A percentile compares a stretch with the other conserved stretches of the same genome.
phyloP scores from a whole-genome alignment of 1,140 invertebrate species.

The Drosophila fuyamai region DNA sequence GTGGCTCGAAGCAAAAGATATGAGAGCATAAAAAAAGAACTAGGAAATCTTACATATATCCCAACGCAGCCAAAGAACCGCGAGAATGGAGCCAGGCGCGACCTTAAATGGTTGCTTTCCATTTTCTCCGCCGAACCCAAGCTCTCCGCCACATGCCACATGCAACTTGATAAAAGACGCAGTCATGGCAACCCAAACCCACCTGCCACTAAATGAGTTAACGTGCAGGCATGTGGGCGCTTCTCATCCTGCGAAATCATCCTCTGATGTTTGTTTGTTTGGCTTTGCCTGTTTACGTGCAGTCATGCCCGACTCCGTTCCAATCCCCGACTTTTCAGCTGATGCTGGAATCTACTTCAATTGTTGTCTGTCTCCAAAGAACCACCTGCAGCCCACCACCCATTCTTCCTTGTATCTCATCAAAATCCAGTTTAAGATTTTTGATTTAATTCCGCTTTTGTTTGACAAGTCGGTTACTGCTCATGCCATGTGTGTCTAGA shows the following conservation, averaged over 20 bases:
- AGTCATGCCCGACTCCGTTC: conserved; percentile 38
- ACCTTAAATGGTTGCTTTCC: conserved; percentile 30
- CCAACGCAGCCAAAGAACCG: conserved; percentile 12
- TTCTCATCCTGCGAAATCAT: conserved; percentile 11
- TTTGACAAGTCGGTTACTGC: conserved; percentile 47
- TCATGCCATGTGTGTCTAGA: conserved; percentile 34
- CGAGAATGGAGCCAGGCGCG: conserved; percentile 48
- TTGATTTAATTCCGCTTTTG: conserved; percentile 77
- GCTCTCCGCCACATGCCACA: conserved; percentile 26
- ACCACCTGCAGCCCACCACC: not conserved
- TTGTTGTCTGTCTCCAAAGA: conserved; percentile 56
- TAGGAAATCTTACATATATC: conserved; percentile 39
- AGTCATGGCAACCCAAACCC: conserved; percentile 48
- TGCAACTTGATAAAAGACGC: conserved; percentile 50
- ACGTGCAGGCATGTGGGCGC: conserved; percentile 44
- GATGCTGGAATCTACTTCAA: conserved; percentile 36
- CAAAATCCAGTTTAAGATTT: conserved; percentile 81
- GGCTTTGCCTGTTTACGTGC: conserved; percentile 58
- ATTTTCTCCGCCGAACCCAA: not conserved
- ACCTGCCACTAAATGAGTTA: conserved; percentile 69
- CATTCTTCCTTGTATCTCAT: conserved; percentile 38
- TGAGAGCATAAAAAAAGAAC: not conserved
- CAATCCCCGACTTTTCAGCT: conserved; percentile 13
- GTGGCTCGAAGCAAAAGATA: not conserved
- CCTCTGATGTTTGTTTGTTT: conserved; percentile 69